Evolutionary conservation across 2,797 vertebrate species (phyloP).

Genomic region (Poecilia wingei): DNA sequence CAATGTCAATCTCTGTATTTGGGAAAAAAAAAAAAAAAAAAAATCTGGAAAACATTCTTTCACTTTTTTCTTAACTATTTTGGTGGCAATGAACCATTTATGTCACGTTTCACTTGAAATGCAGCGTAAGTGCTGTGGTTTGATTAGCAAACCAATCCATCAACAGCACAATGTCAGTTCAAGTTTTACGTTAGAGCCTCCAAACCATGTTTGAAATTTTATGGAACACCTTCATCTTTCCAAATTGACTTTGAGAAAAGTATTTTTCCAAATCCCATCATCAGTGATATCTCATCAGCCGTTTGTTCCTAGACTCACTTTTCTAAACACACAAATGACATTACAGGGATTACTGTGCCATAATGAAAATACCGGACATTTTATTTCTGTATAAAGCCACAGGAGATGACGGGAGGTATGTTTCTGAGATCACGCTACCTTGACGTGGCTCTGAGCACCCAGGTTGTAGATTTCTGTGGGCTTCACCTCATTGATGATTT

Average conservation of each 20-base stretch:
- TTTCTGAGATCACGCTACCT: slow-evolving; percentile 78
- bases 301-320: not conserved
- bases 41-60: not conserved
- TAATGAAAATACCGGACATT: not conserved
- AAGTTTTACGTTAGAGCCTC: not conserved
- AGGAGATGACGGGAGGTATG: not conserved
- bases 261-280: not conserved
- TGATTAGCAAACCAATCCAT: not conserved
- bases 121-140: not conserved
- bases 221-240: not conserved
- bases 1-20: slow-evolving; percentile 26
- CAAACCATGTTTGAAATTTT: not conserved
- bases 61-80: not conserved
- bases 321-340: not conserved
- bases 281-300: not conserved
- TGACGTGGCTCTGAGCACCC: slow-evolving; percentile 98
- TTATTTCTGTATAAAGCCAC: not conserved
- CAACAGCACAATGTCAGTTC: not conserved
- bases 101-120: not conserved
- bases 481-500: slow-evolving; percentile 96
- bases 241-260: not conserved
- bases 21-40: not conserved
- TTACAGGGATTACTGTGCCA: not conserved
- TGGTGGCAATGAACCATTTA: not conserved
- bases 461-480: slow-evolving; percentile 97